Evolutionary conservation across 2,888 invertebrate species (phyloP).

Genomic region (Orthonychiurus folsomi): DNA sequence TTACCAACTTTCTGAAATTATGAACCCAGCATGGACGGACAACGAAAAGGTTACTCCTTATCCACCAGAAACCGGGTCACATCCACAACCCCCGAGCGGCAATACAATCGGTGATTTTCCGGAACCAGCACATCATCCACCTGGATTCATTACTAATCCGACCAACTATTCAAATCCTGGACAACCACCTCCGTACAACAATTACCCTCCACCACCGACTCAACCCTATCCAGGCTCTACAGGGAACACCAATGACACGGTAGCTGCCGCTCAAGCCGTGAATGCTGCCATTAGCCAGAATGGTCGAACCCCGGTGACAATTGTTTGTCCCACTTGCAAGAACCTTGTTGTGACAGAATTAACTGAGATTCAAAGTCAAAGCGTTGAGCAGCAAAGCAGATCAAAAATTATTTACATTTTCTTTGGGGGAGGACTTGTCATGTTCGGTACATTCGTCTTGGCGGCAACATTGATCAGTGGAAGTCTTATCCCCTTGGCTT

Average conservation of each 20-base stretch:
- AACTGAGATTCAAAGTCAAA: neutral
- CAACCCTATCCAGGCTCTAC: neutral
- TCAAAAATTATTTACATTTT: neutral
- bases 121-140: neutral
- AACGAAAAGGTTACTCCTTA: too few species aligned
- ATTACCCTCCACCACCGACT: too few species aligned
- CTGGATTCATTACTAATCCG: neutral
- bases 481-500: neutral
- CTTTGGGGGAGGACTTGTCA: neutral
- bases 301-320: neutral
- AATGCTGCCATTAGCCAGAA: neutral
- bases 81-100: neutral
- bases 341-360: neutral
- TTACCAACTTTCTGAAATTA: too few species aligned
- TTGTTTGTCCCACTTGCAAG: constrained; percentile 2
- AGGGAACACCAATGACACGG: neutral
- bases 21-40: too few species aligned
- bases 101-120: neutral
- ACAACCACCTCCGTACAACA: too few species aligned
- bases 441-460: neutral
- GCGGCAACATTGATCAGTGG: neutral
- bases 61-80: too few species aligned
- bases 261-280: constrained; percentile 2
- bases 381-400: neutral
- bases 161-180: neutral